Evolutionary conservation across 2,113 vertebrate genomes (phyloP).

Genomic region (Pagrus major): DNA sequence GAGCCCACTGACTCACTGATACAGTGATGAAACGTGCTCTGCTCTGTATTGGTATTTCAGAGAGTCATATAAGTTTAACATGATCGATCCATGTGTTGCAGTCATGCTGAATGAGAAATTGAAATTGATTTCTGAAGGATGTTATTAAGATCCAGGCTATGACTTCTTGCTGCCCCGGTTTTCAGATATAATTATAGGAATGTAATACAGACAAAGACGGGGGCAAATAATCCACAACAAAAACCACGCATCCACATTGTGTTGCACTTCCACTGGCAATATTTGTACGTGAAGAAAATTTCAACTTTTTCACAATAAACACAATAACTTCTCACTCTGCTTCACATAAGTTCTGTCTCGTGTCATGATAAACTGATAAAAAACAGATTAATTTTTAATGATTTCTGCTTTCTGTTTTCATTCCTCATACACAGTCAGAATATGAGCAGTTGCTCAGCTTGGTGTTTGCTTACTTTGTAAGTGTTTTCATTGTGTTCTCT

Average conservation of each 20-base stretch:
- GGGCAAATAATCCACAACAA: not conserved
- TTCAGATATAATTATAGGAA: conserved; percentile 62
- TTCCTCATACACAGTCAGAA: no score
- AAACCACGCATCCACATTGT: not conserved
- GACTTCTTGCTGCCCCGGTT: conserved; percentile 50
- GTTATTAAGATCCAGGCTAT: conserved; percentile 64
- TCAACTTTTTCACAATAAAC: not conserved
- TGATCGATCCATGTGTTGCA: conserved; percentile 54
- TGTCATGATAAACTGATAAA: not conserved
- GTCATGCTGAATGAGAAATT: conserved; percentile 68
- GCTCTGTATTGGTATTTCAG: conserved; percentile 41
- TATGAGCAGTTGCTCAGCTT: not conserved
- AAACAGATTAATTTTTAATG: no score
- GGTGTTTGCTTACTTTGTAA: not conserved
- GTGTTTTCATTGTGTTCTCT: not conserved
- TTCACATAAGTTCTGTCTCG: no score
- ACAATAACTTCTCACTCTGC: not conserved
- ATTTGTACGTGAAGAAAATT: not conserved
- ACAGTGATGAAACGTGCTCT: conserved; percentile 32
- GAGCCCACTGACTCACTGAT: not conserved
- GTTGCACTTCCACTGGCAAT: not conserved
- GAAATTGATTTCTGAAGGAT: conserved; percentile 77
- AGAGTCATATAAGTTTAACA: conserved; percentile 43
- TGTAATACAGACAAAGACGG: conserved; percentile 13
- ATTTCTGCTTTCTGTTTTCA: no score